Conservation (phyloP, 2,888 invertebrate genomes). For the Microctonus hyperodae region DNA sequence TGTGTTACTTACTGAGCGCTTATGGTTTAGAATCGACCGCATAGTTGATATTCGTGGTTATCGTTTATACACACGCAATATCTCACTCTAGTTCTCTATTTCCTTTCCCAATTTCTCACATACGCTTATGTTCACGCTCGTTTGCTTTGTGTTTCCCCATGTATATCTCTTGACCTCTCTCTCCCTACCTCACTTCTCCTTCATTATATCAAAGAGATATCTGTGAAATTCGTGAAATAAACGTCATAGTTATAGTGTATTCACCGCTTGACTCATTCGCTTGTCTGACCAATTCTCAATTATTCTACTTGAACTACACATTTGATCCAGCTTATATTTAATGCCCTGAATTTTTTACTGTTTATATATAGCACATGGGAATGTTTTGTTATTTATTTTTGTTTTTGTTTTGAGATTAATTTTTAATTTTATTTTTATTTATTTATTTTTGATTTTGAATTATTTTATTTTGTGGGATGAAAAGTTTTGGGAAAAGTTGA, state of each 20-base stretch:
- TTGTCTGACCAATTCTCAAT: conserved; percentile 4
- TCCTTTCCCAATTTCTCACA: background rate
- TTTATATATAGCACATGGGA: background rate
- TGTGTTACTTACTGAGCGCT: background rate
- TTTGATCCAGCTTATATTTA: background rate
- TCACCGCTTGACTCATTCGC: background rate
- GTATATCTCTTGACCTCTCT: too few species aligned
- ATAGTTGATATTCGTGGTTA: conserved; percentile 13
- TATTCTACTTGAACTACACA: conserved; percentile 1
- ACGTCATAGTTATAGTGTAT: conserved; percentile 3
- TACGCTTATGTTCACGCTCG: background rate
- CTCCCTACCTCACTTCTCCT: background rate
- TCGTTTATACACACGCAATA: conserved; percentile 17
- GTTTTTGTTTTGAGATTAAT: background rate
- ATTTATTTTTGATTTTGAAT: background rate
- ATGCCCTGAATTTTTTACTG: background rate
- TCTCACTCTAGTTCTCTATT: background rate
- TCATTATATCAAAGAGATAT: conserved; percentile 3
- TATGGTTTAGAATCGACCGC: conserved; percentile 11
- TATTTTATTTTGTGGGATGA: background rate
- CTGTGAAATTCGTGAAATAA: conserved; percentile 8
- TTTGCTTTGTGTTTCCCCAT: background rate
- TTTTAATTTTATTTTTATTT: background rate
- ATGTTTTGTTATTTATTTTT: background rate
- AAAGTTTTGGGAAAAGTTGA: conserved; percentile 14